Evolutionary conservation across 2,888 invertebrate species (phyloP), one percentile per base, ranked within the genome.

Genomic region (Horisme vitalbata): DNA sequence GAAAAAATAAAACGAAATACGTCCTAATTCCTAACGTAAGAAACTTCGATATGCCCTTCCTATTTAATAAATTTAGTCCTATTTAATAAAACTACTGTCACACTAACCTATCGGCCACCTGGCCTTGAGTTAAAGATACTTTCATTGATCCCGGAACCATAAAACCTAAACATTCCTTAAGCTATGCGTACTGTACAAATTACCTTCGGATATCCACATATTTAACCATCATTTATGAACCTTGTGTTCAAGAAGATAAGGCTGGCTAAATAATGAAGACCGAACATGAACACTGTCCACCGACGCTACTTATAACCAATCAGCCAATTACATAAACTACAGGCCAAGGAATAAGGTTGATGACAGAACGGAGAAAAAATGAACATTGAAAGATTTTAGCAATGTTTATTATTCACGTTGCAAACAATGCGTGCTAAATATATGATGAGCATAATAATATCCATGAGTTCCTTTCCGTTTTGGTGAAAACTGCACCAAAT

Each of bases 111-210:
- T 34, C 1, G 18, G 30, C 26, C 30, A 30, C 21, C 43, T 46
- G 28, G 45, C 54, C 51, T 54, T 54, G 49, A 47, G 45, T 35
- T 27, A 9, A 32, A 41, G 38, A 37, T 45, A 52, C 51, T 54
- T 52, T 52, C 45, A 49, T 49, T 38, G 20, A 41, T 45, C 21
- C 41, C 45, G 45, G 50, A 50, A 45, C 41, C 7, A 33, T 32
- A 33, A 41, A 44, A 39, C 31, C 36, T 27, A 35, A 41, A 30
- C 37, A 44, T 28, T 15, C 35, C 30, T 15, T 12, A 15, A 30
- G 5, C 24, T 31, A 27, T 9, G n/a, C n/a, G n/a, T n/a, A n/a
- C n/a, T n/a, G n/a, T n/a, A n/a, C n/a, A n/a, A n/a, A n/a, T n/a
- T n/a, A n/a, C n/a, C n/a, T n/a, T n/a, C n/a, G n/a, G n/a, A n/a